Percentiles rank a stretch among this genome's conserved stretches.
phyloP scores from a whole-genome alignment of 2,797 vertebrate species.

The Hafferia zeledoni region DNA sequence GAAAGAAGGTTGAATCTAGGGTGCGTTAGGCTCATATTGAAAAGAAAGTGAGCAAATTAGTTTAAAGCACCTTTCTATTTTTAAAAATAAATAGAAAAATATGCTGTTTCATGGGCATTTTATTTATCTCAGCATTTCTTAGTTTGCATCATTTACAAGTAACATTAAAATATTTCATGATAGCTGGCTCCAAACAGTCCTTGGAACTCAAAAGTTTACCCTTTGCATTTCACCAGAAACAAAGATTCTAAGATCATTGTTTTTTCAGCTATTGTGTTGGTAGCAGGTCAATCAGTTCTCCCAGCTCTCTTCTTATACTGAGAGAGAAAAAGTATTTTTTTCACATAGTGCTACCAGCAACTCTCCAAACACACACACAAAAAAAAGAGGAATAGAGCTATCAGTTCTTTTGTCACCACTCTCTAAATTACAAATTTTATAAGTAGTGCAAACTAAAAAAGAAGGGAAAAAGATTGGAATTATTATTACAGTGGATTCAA shows the following conservation, averaged over 20 bases:
- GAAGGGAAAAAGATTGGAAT: background rate
- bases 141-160: background rate
- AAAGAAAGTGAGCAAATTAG: background rate
- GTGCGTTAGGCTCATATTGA: background rate
- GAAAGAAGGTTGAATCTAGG: background rate
- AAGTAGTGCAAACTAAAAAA: fast-evolving
- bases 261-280: background rate
- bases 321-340: background rate
- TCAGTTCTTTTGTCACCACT: background rate
- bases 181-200: background rate
- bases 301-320: background rate
- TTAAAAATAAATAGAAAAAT: background rate
- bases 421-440: background rate
- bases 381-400: background rate
- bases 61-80: background rate
- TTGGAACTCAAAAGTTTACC: background rate
- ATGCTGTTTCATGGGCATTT: background rate
- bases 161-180: background rate
- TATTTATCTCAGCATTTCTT: background rate
- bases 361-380: background rate
- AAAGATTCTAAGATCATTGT: fast-evolving
- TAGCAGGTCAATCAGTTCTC: background rate
- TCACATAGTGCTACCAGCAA: background rate
- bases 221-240: background rate
- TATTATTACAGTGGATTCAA: background rate